These are phyloP conservation scores for Mormyrus hasselquistii DNA, from an alignment of 2,797 vertebrate genomes.

Conservation along the genomic window DNA sequence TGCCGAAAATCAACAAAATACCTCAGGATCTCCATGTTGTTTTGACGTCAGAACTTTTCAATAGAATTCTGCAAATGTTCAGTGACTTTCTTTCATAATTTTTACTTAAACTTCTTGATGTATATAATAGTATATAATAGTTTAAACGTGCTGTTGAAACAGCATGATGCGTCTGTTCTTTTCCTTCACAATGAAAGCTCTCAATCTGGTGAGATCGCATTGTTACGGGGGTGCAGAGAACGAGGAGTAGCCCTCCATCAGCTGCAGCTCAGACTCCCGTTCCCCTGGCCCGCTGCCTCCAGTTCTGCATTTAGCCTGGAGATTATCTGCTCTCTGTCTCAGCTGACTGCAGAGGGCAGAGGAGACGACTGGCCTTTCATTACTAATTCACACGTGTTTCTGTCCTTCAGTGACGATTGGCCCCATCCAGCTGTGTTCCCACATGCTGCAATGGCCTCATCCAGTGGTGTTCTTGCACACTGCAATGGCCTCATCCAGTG, in stretches of 20 bases:
- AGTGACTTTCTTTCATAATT: neutral
- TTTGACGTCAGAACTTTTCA: neutral
- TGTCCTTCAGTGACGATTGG: neutral
- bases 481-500: neutral
- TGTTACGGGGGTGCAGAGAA: neutral
- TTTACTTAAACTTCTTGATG: neutral
- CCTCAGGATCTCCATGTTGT: neutral
- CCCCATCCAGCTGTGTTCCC: neutral
- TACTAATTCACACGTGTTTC: neutral
- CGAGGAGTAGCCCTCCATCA: neutral
- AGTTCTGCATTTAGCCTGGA: constrained; percentile 20
- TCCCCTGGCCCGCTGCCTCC: neutral
- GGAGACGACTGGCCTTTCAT: neutral
- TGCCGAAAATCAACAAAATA: neutral
- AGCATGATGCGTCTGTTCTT: neutral
- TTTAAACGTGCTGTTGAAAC: neutral
- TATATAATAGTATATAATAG: neutral
- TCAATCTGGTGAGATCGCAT: neutral
- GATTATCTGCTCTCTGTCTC: constrained; percentile 3
- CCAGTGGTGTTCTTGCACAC: neutral
- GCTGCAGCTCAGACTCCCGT: neutral
- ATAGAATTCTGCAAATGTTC: neutral
- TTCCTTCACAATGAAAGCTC: neutral
- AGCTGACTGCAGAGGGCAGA: neutral
- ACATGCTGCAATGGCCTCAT: neutral